Percentiles rank a stretch among this genome's conserved stretches.
These are phyloP conservation scores for Seriola quinqueradiata DNA, from an alignment of 2,113 vertebrate genomes.

Conservation along the genomic window DNA sequence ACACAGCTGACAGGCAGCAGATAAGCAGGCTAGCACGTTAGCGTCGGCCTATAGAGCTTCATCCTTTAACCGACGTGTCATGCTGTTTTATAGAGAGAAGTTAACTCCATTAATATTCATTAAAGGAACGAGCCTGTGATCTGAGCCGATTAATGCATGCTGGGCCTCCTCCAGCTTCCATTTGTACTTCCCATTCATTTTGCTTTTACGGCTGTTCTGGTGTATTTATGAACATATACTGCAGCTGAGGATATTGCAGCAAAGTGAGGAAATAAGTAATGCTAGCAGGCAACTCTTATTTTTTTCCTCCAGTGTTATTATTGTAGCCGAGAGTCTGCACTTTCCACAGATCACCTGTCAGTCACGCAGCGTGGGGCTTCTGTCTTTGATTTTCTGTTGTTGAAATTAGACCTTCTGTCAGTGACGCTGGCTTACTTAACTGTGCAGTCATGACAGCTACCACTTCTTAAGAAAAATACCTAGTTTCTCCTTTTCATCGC, in stretches of 20 bases:
- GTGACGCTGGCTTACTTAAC: neutral
- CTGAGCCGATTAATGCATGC: conserved; percentile 2
- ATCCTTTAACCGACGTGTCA: conserved; percentile 6
- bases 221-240: neutral
- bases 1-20: conserved; percentile 85
- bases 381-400: neutral
- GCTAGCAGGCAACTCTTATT: neutral
- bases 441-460: neutral
- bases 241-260: neutral
- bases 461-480: conserved; percentile 6
- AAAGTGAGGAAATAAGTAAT: neutral
- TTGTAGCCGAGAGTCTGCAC: neutral
- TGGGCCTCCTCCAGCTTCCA: conserved; percentile 24
- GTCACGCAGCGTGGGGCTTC: neutral
- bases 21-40: conserved; percentile 72
- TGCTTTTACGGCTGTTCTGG: neutral
- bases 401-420: neutral
- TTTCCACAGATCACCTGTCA: neutral
- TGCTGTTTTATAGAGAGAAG: conserved; percentile 21
- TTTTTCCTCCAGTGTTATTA: no score
- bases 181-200: neutral
- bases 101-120: conserved; percentile 19
- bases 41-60: neutral
- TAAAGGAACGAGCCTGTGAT: conserved; percentile 17
- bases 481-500: neutral